These are phyloP conservation scores for Tetrao urogallus DNA, from an alignment of 2,113 vertebrate species.

Conservation along the genomic window DNA sequence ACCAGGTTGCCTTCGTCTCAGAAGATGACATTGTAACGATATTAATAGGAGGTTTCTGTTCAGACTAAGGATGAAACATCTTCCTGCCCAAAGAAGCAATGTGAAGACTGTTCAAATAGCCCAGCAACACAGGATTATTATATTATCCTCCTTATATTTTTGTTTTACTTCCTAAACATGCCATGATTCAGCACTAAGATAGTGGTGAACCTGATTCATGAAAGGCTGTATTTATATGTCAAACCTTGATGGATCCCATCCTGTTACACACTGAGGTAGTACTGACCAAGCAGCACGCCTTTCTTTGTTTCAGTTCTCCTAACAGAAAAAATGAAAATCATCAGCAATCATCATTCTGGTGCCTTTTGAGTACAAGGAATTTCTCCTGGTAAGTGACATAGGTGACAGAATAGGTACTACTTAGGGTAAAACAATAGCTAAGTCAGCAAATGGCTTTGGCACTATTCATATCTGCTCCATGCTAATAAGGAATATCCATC, in stretches of 20 bases:
- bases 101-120: neutral
- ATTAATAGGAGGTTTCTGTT: neutral
- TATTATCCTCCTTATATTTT: neutral
- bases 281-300: neutral
- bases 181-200: neutral
- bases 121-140: neutral
- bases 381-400: neutral
- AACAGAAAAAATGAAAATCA: neutral
- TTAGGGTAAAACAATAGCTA: neutral
- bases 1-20: neutral
- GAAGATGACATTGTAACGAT: neutral
- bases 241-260: neutral
- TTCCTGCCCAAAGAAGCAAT: neutral
- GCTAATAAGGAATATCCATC: neutral
- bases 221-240: neutral
- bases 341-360: accelerated
- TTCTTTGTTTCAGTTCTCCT: neutral
- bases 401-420: neutral
- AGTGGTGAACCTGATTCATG: neutral
- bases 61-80: neutral
- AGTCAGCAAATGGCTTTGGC: neutral
- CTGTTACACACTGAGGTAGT: neutral
- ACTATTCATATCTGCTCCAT: neutral
- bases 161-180: neutral
- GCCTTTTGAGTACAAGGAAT: neutral